phyloP scores from a whole-genome alignment of 2,113 vertebrate species.

The Mustela lutreola region DNA sequence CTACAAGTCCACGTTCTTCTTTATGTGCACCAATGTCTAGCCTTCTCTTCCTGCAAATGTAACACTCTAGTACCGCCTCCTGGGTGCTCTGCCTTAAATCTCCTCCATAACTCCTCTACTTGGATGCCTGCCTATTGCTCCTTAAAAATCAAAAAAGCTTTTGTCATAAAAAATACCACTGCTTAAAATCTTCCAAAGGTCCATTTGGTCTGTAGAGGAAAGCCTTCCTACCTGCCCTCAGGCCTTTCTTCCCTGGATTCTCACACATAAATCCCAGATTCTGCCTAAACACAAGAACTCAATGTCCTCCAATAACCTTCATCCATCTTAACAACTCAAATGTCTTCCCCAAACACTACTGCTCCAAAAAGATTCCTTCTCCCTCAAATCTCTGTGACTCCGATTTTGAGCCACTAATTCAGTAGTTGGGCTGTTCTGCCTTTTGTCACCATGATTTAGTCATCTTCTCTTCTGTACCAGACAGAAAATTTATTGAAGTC shows the following conservation, averaged over 20 bases:
- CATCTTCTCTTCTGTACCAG: not conserved
- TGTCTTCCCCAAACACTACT: not conserved
- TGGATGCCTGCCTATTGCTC: not conserved
- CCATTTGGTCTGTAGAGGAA: not conserved
- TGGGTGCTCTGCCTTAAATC: not conserved
- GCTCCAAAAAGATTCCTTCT: not conserved
- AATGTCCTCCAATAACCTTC: not conserved
- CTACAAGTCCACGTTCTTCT: not conserved
- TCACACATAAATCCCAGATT: not conserved
- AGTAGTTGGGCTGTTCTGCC: not conserved
- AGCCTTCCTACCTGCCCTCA: not conserved
- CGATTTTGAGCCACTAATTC: not conserved
- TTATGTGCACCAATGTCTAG: not conserved
- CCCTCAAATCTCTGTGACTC: not conserved
- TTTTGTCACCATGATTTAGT: not conserved
- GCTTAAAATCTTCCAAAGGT: not conserved
- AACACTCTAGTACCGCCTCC: not conserved
- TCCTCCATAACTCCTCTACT: not conserved
- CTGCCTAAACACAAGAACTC: not conserved
- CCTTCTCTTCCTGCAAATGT: not conserved
- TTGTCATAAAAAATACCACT: not conserved
- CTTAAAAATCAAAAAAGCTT: not conserved
- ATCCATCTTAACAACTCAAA: not conserved
- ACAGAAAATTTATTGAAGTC: not conserved
- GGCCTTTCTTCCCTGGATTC: not conserved